These are phyloP conservation scores for Dermochelys coriacea DNA, from an alignment of 2,797 vertebrate species.

Conservation along the genomic window DNA sequence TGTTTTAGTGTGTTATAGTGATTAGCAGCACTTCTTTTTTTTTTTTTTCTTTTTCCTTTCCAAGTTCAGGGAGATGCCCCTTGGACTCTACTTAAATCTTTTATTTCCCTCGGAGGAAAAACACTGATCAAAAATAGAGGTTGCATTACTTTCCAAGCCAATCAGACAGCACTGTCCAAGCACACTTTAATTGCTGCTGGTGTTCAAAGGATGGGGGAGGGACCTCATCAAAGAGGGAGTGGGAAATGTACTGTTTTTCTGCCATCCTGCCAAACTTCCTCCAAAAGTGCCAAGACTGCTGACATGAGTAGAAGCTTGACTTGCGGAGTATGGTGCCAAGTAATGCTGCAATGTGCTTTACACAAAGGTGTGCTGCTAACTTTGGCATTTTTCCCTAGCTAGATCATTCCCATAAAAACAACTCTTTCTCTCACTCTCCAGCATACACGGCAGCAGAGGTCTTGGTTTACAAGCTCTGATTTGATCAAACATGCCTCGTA, in stretches of 20 bases:
- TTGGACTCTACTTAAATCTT: neutral
- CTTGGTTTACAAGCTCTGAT: slow-evolving; percentile 50
- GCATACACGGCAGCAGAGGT: neutral
- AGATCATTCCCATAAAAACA: slow-evolving; percentile 66
- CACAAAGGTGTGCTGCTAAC: slow-evolving; percentile 68
- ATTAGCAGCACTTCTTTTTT: neutral
- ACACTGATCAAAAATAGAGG: neutral
- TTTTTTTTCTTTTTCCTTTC: neutral
- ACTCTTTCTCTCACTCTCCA: slow-evolving; percentile 11
- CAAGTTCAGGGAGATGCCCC: neutral
- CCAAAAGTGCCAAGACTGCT: slow-evolving; percentile 54
- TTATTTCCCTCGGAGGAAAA: slow-evolving; percentile 1
- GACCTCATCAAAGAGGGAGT: neutral
- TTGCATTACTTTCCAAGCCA: neutral
- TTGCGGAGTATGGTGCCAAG: slow-evolving; percentile 63
- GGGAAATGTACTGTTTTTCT: slow-evolving; percentile 1
- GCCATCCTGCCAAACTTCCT: slow-evolving; percentile 59
- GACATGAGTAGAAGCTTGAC: slow-evolving; percentile 64
- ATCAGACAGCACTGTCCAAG: slow-evolving; percentile 6
- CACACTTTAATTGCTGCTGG: neutral
- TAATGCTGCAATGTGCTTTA: slow-evolving; percentile 57
- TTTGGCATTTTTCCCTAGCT: slow-evolving; percentile 60
- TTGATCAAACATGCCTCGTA: slow-evolving; percentile 43
- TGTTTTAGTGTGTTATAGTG: neutral
- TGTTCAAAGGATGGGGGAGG: neutral